Conservation (phyloP, 2,797 vertebrate genomes). For the Amazona ochrocephala region DNA sequence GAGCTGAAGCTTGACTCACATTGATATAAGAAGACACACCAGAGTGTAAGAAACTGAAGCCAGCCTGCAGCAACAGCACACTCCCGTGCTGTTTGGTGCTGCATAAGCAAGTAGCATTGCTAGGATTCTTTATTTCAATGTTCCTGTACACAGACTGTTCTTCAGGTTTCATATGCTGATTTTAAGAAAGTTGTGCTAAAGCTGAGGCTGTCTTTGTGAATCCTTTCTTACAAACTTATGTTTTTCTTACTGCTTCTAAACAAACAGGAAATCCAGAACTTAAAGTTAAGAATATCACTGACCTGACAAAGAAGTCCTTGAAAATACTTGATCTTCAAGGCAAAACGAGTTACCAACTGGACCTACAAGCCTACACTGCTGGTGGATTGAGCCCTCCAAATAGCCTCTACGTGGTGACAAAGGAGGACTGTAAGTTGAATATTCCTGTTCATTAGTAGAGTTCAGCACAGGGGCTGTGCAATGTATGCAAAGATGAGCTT, state of each 20-base stretch:
- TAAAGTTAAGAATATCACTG: conserved; percentile 80
- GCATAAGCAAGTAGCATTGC: neutral
- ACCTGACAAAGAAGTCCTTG: conserved; percentile 74
- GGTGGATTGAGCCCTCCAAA: conserved; percentile 78
- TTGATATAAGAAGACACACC: neutral
- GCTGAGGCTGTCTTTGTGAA: neutral
- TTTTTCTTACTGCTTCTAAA: conserved; percentile 6
- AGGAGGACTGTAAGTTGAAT: conserved; percentile 79
- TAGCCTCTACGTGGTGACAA: conserved; percentile 78
- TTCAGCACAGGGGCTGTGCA: neutral
- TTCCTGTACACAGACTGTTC: neutral
- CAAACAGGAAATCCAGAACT: conserved; percentile 70
- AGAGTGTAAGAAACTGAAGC: neutral
- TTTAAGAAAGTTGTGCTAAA: neutral
- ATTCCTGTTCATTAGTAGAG: neutral
- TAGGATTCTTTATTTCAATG: neutral
- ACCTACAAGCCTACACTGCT: conserved; percentile 76
- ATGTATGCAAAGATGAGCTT: neutral
- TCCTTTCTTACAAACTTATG: neutral
- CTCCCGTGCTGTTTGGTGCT: neutral
- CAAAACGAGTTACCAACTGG: conserved; percentile 80
- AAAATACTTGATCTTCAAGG: conserved; percentile 80
- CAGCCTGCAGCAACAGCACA: neutral
- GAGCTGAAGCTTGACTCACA: neutral
- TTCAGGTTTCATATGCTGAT: neutral